These are phyloP conservation scores for Sebastiscus albofasciatus DNA, from an alignment of 2,797 vertebrate species.

Conservation along the genomic window DNA sequence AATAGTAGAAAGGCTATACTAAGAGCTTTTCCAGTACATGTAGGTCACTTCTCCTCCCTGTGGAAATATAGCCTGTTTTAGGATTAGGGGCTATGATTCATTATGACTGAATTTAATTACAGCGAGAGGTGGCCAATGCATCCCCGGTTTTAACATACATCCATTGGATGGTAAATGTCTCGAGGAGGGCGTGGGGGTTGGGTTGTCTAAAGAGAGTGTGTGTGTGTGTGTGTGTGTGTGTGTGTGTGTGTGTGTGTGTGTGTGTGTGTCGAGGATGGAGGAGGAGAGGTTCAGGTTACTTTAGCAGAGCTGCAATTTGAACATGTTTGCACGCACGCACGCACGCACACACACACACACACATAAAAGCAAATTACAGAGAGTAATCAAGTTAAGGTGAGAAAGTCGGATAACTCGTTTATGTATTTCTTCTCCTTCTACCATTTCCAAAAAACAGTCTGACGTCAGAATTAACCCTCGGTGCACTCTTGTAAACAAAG, in stretches of 20 bases:
- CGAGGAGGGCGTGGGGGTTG: conserved; percentile 36
- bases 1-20: conserved; percentile 44
- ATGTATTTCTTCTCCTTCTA: conserved; percentile 11
- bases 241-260: conserved; percentile 4
- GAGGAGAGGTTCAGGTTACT: conserved; percentile 45
- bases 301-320: conserved; percentile 33
- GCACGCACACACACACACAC: neutral
- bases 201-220: neutral
- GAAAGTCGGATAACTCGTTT: conserved; percentile 50
- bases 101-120: conserved; percentile 81
- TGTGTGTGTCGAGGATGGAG: neutral
- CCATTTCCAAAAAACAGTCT: conserved; percentile 4
- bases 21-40: conserved; percentile 67
- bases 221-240: neutral
- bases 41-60: conserved; percentile 77
- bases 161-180: conserved; percentile 57
- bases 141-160: conserved; percentile 70
- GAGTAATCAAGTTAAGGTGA: conserved; percentile 62
- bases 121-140: conserved; percentile 69
- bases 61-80: conserved; percentile 76
- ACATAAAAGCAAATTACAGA: conserved; percentile 41
- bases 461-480: neutral
- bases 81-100: conserved; percentile 80
- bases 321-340: conserved; percentile 15
- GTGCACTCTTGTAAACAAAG: neutral